These are phyloP conservation scores for Myiopsitta monachus DNA, from an alignment of 2,113 vertebrate genomes.

Conservation along the genomic window DNA sequence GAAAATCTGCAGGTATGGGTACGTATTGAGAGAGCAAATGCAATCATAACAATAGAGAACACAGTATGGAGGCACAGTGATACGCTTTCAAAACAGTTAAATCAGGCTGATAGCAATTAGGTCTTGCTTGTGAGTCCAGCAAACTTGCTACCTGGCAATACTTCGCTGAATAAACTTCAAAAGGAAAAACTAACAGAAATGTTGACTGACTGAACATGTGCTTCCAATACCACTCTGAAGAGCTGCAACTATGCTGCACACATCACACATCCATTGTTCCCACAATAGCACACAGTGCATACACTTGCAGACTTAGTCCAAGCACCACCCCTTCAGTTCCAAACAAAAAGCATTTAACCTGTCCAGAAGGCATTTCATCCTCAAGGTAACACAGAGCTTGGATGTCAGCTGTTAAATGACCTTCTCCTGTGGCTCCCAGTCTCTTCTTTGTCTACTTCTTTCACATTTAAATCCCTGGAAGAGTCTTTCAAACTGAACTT, in stretches of 20 bases:
- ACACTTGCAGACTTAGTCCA: not conserved
- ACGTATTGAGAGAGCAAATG: not conserved
- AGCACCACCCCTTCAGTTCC: not conserved
- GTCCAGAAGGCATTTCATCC: not conserved
- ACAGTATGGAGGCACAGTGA: not conserved
- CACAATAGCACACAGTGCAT: accelerated
- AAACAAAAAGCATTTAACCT: not conserved
- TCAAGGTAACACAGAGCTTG: not conserved
- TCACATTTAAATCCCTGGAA: not conserved
- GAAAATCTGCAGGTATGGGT: not conserved
- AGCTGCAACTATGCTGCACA: not conserved
- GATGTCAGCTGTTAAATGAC: not conserved
- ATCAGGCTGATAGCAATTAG: not conserved
- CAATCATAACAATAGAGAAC: not conserved
- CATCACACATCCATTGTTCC: not conserved
- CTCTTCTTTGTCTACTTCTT: not conserved
- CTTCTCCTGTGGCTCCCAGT: not conserved
- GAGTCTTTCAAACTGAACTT: not conserved
- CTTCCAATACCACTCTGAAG: not conserved
- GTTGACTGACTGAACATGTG: not conserved
- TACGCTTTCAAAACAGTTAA: not conserved
- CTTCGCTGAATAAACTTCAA: not conserved
- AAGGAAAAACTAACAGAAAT: not conserved
- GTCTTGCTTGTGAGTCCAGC: not conserved
- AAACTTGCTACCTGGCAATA: not conserved